phyloP scores from a whole-genome alignment of 2,113 vertebrate species.

The Pitta sordida region DNA sequence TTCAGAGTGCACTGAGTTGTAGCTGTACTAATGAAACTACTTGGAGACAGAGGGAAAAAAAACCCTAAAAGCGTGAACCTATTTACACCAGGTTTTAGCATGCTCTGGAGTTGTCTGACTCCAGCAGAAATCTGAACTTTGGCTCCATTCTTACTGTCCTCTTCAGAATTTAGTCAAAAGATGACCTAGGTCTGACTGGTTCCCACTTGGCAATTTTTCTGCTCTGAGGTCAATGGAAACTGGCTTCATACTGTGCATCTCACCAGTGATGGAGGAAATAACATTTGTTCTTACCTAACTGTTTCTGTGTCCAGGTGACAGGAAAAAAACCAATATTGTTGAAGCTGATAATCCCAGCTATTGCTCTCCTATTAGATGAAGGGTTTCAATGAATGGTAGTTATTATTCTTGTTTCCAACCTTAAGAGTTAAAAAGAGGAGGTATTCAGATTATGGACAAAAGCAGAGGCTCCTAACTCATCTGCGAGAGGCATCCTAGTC shows the following conservation, averaged over 20 bases:
- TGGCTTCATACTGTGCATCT: not conserved
- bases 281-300: not conserved
- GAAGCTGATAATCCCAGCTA: not conserved
- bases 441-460: not conserved
- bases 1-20: not conserved
- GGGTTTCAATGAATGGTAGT: not conserved
- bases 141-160: not conserved
- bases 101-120: not conserved
- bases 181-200: not conserved
- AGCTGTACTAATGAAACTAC: not conserved
- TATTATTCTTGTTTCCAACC: not conserved
- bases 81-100: not conserved
- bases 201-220: not conserved
- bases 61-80: fast-evolving
- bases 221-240: not conserved
- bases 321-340: not conserved
- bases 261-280: not conserved
- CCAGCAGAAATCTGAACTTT: not conserved
- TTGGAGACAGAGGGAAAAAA: not conserved
- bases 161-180: not conserved
- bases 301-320: not conserved
- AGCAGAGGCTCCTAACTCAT: not conserved
- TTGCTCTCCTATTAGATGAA: not conserved
- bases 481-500: not conserved
- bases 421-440: not conserved